Percentiles rank a stretch among this genome's conserved stretches.
Conservation (phyloP, 2,888 invertebrate genomes). For the Pseudolycoriella hygida region DNA sequence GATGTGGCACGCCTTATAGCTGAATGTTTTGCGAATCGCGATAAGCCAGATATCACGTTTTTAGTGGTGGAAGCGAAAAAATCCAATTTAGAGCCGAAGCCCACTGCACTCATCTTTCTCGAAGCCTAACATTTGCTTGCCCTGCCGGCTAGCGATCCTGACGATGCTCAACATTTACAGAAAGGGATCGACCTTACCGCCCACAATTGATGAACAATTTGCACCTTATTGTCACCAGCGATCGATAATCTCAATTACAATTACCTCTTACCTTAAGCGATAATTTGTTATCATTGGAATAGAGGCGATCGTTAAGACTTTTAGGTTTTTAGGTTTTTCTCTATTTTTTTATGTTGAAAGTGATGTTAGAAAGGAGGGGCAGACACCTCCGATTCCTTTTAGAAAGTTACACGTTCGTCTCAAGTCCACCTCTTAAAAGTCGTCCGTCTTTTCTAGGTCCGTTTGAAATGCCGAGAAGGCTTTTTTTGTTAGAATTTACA, state of each 20-base stretch:
- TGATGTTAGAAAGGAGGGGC: no score
- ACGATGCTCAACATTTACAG: conserved; percentile 18
- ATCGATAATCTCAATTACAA: neutral
- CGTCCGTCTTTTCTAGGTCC: no score
- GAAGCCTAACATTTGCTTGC: conserved; percentile 85
- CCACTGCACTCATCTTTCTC: conserved; percentile 75
- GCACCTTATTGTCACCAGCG: neutral
- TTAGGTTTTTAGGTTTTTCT: neutral
- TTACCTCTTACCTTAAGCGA: neutral
- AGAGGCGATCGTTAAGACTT: neutral
- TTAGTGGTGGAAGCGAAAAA: conserved; percentile 85
- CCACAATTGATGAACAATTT: neutral
- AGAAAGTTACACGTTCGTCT: no score
- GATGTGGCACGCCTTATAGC: conserved; percentile 85
- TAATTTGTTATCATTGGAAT: neutral
- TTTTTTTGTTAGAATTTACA: no score
- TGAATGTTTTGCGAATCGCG: conserved; percentile 79
- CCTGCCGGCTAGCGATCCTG: conserved; percentile 57
- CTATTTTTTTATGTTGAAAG: no score
- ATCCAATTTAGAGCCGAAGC: conserved; percentile 80
- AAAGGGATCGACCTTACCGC: conserved; percentile 27
- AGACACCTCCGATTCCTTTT: no score
- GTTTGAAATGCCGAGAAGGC: no score
- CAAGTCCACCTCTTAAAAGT: no score
- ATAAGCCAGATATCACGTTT: conserved; percentile 77